A percentile compares a stretch with the other conserved stretches of the same genome.
These are phyloP conservation scores for Eustalomyia histrio DNA, from an alignment of 2,888 invertebrate species.

Conservation along the genomic window DNA sequence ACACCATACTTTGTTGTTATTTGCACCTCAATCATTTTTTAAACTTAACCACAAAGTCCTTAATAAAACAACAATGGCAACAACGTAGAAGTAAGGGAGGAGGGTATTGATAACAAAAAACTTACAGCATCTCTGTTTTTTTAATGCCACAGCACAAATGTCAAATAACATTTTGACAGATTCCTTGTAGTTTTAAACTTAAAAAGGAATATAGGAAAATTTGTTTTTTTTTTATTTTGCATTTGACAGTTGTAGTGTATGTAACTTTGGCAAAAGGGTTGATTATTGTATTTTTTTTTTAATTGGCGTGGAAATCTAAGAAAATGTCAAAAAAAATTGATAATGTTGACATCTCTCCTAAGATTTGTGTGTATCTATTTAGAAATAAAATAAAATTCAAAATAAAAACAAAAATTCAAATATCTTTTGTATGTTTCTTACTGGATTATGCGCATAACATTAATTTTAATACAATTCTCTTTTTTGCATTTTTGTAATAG, in stretches of 20 bases:
- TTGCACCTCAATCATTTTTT: constrained; percentile 29
- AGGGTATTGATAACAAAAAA: no score
- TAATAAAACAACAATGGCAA: constrained; percentile 15
- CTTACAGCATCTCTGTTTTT: not conserved
- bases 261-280: constrained; percentile 26
- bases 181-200: constrained; percentile 3
- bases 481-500: not conserved
- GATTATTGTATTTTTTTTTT: constrained; percentile 34
- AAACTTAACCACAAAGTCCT: constrained; percentile 19
- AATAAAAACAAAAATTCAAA: constrained; percentile 33
- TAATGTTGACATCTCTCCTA: constrained; percentile 58
- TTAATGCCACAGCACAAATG: constrained; percentile 6
- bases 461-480: not conserved
- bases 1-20: not conserved
- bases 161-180: constrained; percentile 16
- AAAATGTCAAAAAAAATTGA: constrained; percentile 56
- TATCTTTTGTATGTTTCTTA: not conserved
- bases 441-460: not conserved
- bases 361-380: constrained; percentile 52
- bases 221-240: constrained; percentile 4
- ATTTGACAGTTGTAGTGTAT: constrained; percentile 37
- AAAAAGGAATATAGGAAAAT: not conserved
- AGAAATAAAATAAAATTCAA: constrained; percentile 32
- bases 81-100: not conserved
- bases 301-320: constrained; percentile 38